These are phyloP conservation scores for Ceratina calcarata DNA, from an alignment of 1,140 invertebrate genomes.

Conservation along the genomic window DNA sequence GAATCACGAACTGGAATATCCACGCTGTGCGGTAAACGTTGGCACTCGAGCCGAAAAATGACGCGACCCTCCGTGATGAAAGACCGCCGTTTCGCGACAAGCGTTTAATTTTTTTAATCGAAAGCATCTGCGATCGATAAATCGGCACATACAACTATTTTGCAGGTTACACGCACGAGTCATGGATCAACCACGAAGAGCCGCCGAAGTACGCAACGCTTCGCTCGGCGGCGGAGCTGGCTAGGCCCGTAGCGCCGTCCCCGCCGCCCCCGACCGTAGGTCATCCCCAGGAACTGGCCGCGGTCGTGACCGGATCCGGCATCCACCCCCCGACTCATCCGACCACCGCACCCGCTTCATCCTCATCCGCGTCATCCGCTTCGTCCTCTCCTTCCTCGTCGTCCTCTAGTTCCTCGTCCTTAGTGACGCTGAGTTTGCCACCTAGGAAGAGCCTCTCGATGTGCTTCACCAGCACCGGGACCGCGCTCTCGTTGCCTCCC, in stretches of 20 bases:
- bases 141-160: not conserved
- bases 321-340: slow-evolving; percentile 55
- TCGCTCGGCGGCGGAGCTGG: slow-evolving; percentile 82
- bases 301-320: slow-evolving; percentile 50
- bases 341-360: slow-evolving; percentile 66
- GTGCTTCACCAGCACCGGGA: slow-evolving; percentile 91
- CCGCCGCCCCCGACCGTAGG: slow-evolving; percentile 48
- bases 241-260: slow-evolving; percentile 66
- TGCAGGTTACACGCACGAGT: slow-evolving; percentile 77
- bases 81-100: too few relatives aligned
- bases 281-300: slow-evolving; percentile 51
- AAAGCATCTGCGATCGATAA: not conserved
- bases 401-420: too few relatives aligned
- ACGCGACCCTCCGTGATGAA: too few relatives aligned
- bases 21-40: slow-evolving; percentile 41
- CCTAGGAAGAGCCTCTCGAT: slow-evolving; percentile 86
- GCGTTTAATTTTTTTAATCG: not conserved
- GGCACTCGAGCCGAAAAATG: not conserved
- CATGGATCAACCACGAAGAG: slow-evolving; percentile 79
- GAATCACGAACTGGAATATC: slow-evolving; percentile 75
- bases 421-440: slow-evolving; percentile 65
- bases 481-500: slow-evolving; percentile 89
- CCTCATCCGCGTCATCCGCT: slow-evolving; percentile 62
- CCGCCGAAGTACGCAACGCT: slow-evolving; percentile 85
- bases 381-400: slow-evolving; percentile 60